Base-by-base conservation (phyloP, 2,113 vertebrate genomes). In the Cheilinus undulatus region DNA sequence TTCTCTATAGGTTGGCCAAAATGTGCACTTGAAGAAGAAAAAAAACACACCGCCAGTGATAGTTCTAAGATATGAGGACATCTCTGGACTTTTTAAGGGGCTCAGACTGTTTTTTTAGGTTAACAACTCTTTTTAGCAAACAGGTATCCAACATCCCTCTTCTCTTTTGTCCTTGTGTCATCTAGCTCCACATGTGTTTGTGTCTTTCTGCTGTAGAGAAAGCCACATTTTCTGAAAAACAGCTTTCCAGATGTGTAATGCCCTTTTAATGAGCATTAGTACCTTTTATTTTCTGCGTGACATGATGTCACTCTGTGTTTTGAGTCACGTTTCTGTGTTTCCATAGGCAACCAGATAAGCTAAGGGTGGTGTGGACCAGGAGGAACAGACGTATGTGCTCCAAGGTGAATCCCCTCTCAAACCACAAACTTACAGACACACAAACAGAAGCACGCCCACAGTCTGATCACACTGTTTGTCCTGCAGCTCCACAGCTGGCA, bases 361-460 rank as follows among this genome's bases (percentile, higher is more conserved):
- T 97, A 77, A 92, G 95, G 53, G 94, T 97, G 73, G 95, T 97
- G 19, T 97, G 96, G 96, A 97, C 96, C 43, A 92, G 96, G 56
- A 93, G 96, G 80, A 97, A 96, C 92, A 91, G 96, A 17, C 94
- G 96, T 12, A 92, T 96, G 89, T 96, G 95, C 77, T 96, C 96
- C 63, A 97, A 97, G 95, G 96, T 97, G 59, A 73, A 76, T 32
- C 58, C 23, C 14, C 40, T 42, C 15, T 6, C 3, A 42, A 17
- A 42, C 40, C 17, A 53, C 24, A 69, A 42, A 27, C 42, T 38
- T 40, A 43, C 28, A 56, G 22, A 46, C 51, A 56, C 15, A 56
- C 34, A 65, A 42, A 28, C 50, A 65, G 28, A 59, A 22, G 56
- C 26, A 52, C 32, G 60, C 30, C 40, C 8, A 51, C 3, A 3